Evolutionary conservation across 1,140 invertebrate species (phyloP).

Genomic region (Drosophila seguyi): DNA sequence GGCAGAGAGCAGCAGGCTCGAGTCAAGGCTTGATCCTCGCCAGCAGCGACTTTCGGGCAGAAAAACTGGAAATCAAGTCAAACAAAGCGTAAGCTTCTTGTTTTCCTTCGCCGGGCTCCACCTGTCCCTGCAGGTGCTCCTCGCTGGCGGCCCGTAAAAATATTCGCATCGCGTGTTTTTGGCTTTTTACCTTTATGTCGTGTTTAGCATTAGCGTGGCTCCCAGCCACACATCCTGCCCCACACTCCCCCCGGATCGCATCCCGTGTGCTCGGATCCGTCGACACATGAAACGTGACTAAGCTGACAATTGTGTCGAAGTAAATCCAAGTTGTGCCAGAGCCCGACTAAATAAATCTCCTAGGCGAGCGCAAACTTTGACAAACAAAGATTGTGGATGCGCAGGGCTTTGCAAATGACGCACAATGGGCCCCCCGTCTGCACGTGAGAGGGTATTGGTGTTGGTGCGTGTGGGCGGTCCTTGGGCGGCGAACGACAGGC

Average conservation of each 20-base stretch:
- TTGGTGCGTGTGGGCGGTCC: neutral
- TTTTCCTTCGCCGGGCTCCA: constrained; percentile 14
- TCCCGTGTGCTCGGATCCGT: constrained; percentile 21
- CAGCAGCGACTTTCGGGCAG: constrained; percentile 36
- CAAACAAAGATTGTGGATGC: constrained; percentile 61
- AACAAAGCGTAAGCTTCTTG: constrained; percentile 57
- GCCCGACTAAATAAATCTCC: constrained; percentile 80
- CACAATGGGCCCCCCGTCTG: constrained; percentile 34
- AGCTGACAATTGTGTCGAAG: constrained; percentile 83
- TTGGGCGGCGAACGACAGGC: constrained; percentile 42
- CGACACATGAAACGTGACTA: constrained; percentile 79
- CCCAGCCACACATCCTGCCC: constrained; percentile 3
- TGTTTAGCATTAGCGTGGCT: constrained; percentile 74
- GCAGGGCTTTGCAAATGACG: constrained; percentile 55
- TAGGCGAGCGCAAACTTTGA: constrained; percentile 54
- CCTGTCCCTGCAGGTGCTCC: neutral
- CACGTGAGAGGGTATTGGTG: neutral
- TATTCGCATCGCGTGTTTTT: constrained; percentile 80
- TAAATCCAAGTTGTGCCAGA: constrained; percentile 79
- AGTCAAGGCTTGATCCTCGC: constrained; percentile 71
- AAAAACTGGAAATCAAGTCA: constrained; percentile 46
- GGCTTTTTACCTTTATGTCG: constrained; percentile 82
- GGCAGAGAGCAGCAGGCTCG: constrained; percentile 39
- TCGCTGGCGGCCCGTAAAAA: constrained; percentile 54
- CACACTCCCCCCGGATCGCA: constrained; percentile 2